Evolutionary conservation across 2,888 invertebrate genomes (phyloP), one percentile per base, ranked within the genome.

Genomic region (Sinotaia quadrata): DNA sequence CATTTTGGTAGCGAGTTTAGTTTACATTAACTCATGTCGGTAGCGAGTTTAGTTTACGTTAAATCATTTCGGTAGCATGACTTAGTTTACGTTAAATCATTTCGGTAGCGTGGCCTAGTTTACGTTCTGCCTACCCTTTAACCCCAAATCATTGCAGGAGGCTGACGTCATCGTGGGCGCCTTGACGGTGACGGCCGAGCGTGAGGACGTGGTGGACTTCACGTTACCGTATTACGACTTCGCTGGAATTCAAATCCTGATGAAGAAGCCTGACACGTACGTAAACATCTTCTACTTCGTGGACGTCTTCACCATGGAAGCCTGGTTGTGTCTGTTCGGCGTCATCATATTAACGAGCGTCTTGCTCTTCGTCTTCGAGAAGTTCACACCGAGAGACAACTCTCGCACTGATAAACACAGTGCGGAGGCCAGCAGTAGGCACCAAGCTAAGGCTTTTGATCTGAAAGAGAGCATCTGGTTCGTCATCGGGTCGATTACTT

Each of bases 401-500:
- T 31, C 18, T 56, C 34, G 21, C 12, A n/a, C n/a, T n/a, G n/a
- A n/a, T n/a, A n/a, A n/a, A n/a, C n/a, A n/a, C n/a, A n/a, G n/a
- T n/a, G 56, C 27, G 2, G 12, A 18, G 12, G 34, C 18, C 12
- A 34, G 7, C 18, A 34, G n/a, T 1, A 31, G 21, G 31, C 27
- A 31, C 44, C 31, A 34, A 15, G n/a, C 93, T 94, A 27, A 47
- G 12, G 63, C 52, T 1, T 76, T 71, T 83, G 94, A 95, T 0
- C 87, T 96, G 10, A 94, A 95, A 80, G 96, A 97, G 89, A 95
- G 95, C 81, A 94, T 96, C 84, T 97, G 96, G 96, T 96, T 96
- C 85, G 95, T 96, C 0, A 87, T 96, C 59, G 96, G 96, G 0
- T 95, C 96, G 0, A 95, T 96, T 86, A 96, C 96, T 0, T 95